These are phyloP conservation scores for Acanthacorydalis orientalis DNA, from an alignment of 2,888 invertebrate species.

Conservation along the genomic window DNA sequence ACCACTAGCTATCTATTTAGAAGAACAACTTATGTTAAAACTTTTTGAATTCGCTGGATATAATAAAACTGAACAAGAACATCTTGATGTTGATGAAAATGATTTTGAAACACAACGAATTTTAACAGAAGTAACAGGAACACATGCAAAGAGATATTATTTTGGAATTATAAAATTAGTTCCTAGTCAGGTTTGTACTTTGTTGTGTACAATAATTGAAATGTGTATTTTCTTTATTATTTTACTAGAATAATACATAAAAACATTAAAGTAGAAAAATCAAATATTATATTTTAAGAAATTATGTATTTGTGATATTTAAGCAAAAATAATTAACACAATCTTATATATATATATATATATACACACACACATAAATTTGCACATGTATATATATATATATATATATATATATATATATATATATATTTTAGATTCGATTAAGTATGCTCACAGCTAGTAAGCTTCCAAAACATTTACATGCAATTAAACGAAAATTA, in stretches of 20 bases:
- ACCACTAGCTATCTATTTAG: constrained; percentile 70
- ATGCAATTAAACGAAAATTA: constrained; percentile 65
- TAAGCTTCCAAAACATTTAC: constrained; percentile 61
- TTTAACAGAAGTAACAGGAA: constrained; percentile 61
- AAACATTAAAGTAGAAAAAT: no score
- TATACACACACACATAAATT: no score
- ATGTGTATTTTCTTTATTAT: no score
- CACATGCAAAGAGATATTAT: constrained; percentile 71
- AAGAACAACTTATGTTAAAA: constrained; percentile 69
- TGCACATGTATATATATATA: neutral
- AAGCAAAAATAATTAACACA: no score
- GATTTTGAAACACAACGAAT: constrained; percentile 68
- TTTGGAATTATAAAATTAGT: constrained; percentile 68
- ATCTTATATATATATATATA: no score
- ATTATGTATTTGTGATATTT: no score
- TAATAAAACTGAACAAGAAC: constrained; percentile 35
- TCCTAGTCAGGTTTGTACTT: constrained; percentile 45
- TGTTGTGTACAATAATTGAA: no score
- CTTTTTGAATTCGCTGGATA: constrained; percentile 43
- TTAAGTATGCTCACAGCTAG: constrained; percentile 79
- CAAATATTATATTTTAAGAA: no score
- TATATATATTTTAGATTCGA: constrained; percentile 40
- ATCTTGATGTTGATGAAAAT: constrained; percentile 45
- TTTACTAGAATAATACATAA: no score
- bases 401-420: constrained; percentile 16